phyloP scores from a whole-genome alignment of 2,797 vertebrate genomes.

The Ceyx erithaca region DNA sequence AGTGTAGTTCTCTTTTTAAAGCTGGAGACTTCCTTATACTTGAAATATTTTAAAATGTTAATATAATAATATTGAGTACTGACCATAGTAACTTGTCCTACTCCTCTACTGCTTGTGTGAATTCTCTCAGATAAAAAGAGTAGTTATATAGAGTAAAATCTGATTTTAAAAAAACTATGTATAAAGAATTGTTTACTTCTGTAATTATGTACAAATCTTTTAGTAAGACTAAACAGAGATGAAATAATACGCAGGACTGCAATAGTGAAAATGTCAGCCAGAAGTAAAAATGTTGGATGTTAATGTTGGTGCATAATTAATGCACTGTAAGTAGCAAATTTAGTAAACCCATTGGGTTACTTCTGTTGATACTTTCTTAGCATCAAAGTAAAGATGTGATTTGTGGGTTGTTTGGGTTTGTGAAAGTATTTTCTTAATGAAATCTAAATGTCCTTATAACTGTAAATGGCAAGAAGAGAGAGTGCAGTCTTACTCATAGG shows the following conservation, averaged over 20 bases:
- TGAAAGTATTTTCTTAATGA: not conserved
- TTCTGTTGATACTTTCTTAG: not conserved
- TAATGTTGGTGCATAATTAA: not conserved
- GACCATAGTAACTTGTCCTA: not conserved
- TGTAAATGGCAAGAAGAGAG: not conserved
- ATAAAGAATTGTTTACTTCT: not conserved
- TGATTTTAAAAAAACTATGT: not conserved
- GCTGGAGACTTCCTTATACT: too few relatives aligned
- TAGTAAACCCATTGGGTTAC: not conserved
- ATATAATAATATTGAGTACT: too few relatives aligned
- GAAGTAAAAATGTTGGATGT: not conserved
- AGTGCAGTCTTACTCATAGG: not conserved
- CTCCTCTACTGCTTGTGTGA: not conserved
- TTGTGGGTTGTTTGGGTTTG: not conserved
- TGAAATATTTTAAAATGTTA: too few relatives aligned
- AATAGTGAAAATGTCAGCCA: not conserved
- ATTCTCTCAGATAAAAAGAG: not conserved
- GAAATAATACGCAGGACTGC: not conserved
- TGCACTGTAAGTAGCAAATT: not conserved
- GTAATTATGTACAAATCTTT: not conserved
- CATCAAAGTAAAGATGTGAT: not conserved
- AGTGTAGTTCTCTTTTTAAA: slow-evolving; percentile 61
- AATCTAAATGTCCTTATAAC: not conserved
- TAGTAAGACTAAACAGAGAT: not conserved
- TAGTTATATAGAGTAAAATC: not conserved